Conservation (phyloP, 2,888 invertebrate genomes). For the Apamea epomidion region DNA sequence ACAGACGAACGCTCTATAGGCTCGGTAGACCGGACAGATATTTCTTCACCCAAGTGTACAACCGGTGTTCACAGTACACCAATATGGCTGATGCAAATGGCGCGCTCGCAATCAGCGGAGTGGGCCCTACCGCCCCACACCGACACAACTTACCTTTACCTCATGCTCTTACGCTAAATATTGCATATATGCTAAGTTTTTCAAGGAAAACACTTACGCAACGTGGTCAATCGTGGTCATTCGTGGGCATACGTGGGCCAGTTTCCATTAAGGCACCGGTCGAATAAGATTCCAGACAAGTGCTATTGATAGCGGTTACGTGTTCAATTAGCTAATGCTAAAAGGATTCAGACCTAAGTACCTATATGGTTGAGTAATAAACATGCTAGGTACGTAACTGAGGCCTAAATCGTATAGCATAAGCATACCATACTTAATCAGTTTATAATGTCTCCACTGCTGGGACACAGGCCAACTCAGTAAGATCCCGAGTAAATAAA, state of each 20-base stretch:
- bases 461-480: too few relatives aligned
- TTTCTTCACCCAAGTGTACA: slow-evolving; percentile 65
- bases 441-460: too few relatives aligned
- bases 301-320: slow-evolving; percentile 20
- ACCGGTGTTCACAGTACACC: slow-evolving; percentile 63
- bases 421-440: too few relatives aligned
- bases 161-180: slow-evolving; percentile 52
- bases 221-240: neutral
- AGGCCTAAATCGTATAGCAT: neutral
- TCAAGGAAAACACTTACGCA: slow-evolving; percentile 45
- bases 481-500: too few relatives aligned
- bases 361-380: neutral
- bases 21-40: neutral
- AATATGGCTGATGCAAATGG: slow-evolving; percentile 82
- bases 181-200: slow-evolving; percentile 49
- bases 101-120: slow-evolving; percentile 84
- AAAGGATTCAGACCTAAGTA: neutral
- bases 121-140: slow-evolving; percentile 68
- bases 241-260: neutral
- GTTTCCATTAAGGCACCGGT: slow-evolving; percentile 27
- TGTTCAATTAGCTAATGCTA: slow-evolving; percentile 25
- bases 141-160: slow-evolving; percentile 61
- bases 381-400: neutral
- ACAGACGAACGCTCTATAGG: too few relatives aligned
- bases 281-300: slow-evolving; percentile 12